Percentiles rank a stretch among this genome's conserved stretches.
These are phyloP conservation scores for Oasisia sp. DNA, from an alignment of 2,888 invertebrate species.

Conservation along the genomic window DNA sequence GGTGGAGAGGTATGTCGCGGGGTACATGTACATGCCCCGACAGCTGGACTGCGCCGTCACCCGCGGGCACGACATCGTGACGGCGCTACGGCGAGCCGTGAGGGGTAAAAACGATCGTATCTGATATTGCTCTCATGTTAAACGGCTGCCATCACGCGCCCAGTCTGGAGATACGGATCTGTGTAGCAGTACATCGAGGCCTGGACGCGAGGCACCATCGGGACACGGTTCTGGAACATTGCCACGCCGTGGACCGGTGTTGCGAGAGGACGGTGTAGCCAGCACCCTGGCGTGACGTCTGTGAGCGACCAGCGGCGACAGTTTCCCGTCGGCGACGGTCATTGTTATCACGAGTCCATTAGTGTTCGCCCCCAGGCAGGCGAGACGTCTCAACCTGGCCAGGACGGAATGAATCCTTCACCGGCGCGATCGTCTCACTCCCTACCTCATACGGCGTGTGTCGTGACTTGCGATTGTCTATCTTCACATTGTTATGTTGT, in stretches of 20 bases:
- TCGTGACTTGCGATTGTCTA: neutral
- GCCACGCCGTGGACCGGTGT: neutral
- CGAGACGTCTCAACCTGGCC: neutral
- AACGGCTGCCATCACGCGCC: neutral
- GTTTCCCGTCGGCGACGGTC: neutral
- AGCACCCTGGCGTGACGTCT: neutral
- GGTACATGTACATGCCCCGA: neutral
- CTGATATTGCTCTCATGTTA: slow-evolving; percentile 2
- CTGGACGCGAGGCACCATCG: neutral
- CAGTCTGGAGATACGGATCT: neutral
- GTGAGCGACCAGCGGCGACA: neutral
- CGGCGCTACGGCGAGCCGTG: neutral
- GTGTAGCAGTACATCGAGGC: neutral
- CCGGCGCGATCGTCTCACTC: neutral
- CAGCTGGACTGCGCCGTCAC: neutral
- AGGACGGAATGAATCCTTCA: neutral
- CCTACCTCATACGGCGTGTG: neutral
- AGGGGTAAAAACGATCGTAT: neutral
- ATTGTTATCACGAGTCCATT: neutral
- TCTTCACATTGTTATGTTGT: neutral
- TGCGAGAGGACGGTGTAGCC: no score
- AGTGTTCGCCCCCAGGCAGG: neutral
- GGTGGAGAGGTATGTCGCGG: neutral
- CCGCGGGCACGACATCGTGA: slow-evolving; percentile 13
- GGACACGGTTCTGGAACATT: neutral